phyloP scores from a whole-genome alignment of 30 jellyfish, hydroid and myxozoan genomes.

The Hydractinia symbiolongicarpus region DNA sequence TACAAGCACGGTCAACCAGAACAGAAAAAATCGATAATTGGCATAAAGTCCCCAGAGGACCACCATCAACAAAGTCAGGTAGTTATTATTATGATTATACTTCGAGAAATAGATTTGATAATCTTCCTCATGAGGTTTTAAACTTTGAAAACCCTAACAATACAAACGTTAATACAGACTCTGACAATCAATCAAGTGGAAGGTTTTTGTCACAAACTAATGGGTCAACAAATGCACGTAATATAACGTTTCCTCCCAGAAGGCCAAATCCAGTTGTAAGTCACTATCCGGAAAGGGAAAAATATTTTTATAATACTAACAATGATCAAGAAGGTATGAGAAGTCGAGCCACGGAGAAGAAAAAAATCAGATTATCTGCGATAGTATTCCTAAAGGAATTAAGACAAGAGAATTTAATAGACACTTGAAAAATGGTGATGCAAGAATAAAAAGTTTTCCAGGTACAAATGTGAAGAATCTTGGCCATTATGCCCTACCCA shows the following conservation, averaged over 20 bases:
- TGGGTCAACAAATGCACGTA: background rate
- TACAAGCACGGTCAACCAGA: slow-evolving; percentile 3
- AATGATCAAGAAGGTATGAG: background rate
- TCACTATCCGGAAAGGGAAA: slow-evolving; percentile 5
- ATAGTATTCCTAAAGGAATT: background rate
- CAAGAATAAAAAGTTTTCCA: background rate
- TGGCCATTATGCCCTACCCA: slow-evolving; percentile 10
- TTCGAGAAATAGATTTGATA: slow-evolving; percentile 1
- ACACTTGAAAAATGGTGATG: background rate
- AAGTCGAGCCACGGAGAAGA: background rate
- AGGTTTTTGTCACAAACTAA: slow-evolving; percentile 7
- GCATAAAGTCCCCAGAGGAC: slow-evolving; percentile 6
- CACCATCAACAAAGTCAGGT: background rate
- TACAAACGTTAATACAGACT: background rate
- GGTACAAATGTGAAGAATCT: slow-evolving; percentile 3
- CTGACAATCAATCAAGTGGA: slow-evolving; percentile 5
- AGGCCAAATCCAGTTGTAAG: slow-evolving; percentile 2
- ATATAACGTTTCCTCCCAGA: slow-evolving; percentile 6
- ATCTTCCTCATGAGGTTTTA: background rate
- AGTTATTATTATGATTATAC: background rate
- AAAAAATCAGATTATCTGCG: background rate
- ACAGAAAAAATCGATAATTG: background rate
- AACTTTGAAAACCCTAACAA: background rate
- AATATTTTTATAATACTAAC: background rate
- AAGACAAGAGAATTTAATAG: slow-evolving; percentile 1